Base-by-base conservation (phyloP, 2,888 invertebrate genomes). In the Caenorhabditis imperialis region DNA sequence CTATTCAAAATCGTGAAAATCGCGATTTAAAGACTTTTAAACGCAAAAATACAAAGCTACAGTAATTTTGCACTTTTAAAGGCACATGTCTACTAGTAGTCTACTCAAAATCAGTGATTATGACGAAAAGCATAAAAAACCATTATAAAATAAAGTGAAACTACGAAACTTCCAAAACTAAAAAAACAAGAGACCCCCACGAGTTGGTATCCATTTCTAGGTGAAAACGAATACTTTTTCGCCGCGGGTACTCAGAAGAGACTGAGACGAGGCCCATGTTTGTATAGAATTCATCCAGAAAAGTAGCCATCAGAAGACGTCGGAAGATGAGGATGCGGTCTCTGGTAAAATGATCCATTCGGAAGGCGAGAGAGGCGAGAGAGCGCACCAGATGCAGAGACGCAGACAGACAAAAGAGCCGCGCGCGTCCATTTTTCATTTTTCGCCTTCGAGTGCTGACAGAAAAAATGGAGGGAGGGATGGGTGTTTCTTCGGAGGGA, bases 331-430 rank as follows among this genome's bases (percentile, higher is more conserved):
- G 22, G 55, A 50, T 33, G 50, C 50, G 27, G 47, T 62, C 45
- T 58, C 54, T 57, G 65, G 65, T 65, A 65, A 65, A 65, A 65
- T 65, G 65, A 65, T 65, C 65, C 57, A 57, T 57, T 50, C 8
- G 55, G 55, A 55, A 55, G 55, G 30, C 20, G 25, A 55, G 20
- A 37, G 33, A 14, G 44, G 22, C 22, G 50, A 63, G 38, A 63
- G 47, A 55, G 30, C 14, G 25, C 40, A 30, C 12, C 40, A 48
- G 55, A 63, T 53, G 63, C 40, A 40, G 63, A 63, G 54, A 63
- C 47, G 20, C 44, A 54, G 62, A 63, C 47, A 37, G 54, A 37
- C 33, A 45, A 45, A n/a, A 53, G 45, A 35, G 42, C 61, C 42
- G 48, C 40, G 23, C 37, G 20, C 47, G 48, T 57, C 65, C 42